Conservation (phyloP, 2,888 invertebrate species). For the Nemotelus pantherinus region DNA sequence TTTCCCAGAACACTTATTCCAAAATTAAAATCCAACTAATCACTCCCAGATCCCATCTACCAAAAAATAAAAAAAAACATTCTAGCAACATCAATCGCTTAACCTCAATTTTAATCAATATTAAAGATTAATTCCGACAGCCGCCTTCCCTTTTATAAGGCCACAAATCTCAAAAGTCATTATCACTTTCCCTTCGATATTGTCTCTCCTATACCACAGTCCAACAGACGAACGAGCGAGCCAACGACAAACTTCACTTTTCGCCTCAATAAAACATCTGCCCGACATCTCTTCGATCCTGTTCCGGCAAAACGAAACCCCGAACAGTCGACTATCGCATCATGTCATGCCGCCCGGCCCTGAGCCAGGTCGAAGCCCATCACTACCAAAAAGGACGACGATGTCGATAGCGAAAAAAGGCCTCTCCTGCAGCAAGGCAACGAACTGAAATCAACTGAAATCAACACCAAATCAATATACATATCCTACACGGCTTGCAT, state of each 20-base stretch:
- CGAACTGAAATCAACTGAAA: slow-evolving; percentile 27
- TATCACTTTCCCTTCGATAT: slow-evolving; percentile 28
- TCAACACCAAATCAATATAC: slow-evolving; percentile 38
- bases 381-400: neutral
- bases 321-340: no score
- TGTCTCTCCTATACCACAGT: no score
- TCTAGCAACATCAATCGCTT: neutral
- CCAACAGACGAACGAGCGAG: no score
- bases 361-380: neutral
- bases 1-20: no score
- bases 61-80: no score
- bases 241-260: slow-evolving; percentile 32
- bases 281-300: neutral
- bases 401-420: neutral
- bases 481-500: no score
- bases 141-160: slow-evolving; percentile 25
- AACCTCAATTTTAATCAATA: slow-evolving; percentile 24
- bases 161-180: slow-evolving; percentile 40
- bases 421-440: neutral
- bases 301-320: no score
- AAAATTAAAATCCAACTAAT: no score
- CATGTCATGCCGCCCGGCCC: no score
- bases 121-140: slow-evolving; percentile 4
- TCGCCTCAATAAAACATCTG: slow-evolving; percentile 38
- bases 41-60: no score